Base-by-base conservation (phyloP, 2,113 vertebrate genomes). In the Cryptomyrus ogoouensis region DNA sequence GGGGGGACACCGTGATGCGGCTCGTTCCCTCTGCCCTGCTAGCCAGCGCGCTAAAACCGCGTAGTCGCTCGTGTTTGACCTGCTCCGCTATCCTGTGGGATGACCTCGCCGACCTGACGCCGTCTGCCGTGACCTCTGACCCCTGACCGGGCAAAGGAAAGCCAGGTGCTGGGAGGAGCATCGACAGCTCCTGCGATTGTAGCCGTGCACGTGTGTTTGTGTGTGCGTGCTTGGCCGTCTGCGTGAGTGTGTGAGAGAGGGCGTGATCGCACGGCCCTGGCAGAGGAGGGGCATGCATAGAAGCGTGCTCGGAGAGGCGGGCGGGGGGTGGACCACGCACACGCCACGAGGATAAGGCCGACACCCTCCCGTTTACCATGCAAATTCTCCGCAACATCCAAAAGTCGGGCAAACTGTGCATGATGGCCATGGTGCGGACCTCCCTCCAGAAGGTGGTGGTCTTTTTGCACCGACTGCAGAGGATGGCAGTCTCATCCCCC, bases 391-490 rank as follows among this genome's bases (percentile, higher is more conserved):
- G 96, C 96, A 96, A 95, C 96, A 97, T 98, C 94, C 97, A 97
- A 96, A 97, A 97, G 96, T 97, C 97, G 97, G 97, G 97, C 97
- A 97, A 97, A 97, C 96, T 97, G 97, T 98, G 97, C 97, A 99
- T 98, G 98, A 99, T 99, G 98, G 98, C 98, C 96, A 97, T 99
- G 96, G 98, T 99, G 96, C 97, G 97, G 97, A 98, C 97, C 83
- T 99, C 98, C 96, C 97, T 99, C 95, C 98, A 99, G 97, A 99
- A 99, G 98, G 98, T 99, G 98, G 97, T 99, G 96, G 97, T 99
- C 95, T 97, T 99, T 96, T 95, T 99, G 94, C 98, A 98, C 97
- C 97, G 97, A 94, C 97, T 99, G 92, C 98, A 99, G 96, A 99
- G 98, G 95, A 99, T 99, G 98, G 98, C 98, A 94, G 98, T 99